Evolutionary conservation across 2,797 vertebrate species (phyloP).

Genomic region (Falco berigora): DNA sequence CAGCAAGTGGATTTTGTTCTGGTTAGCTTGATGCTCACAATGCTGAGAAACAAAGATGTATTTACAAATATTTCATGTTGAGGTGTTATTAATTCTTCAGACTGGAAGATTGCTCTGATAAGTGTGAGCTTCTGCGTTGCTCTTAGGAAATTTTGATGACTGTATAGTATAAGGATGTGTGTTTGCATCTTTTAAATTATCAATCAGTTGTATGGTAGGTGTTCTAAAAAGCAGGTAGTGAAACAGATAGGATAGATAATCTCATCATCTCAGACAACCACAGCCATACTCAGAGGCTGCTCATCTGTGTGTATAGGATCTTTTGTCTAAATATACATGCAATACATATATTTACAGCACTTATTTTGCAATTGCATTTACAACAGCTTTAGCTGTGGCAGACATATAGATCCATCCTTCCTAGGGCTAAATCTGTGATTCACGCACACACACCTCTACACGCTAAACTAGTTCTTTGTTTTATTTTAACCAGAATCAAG

Average conservation of each 20-base stretch:
- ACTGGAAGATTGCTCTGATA: neutral
- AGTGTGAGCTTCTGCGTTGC: neutral
- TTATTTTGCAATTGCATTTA: neutral
- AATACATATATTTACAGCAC: neutral
- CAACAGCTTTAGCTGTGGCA: neutral
- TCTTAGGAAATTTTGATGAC: neutral
- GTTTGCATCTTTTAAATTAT: neutral
- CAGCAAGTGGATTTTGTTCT: neutral
- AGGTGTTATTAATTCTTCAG: neutral
- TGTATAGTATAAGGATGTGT: neutral
- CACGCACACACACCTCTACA: neutral
- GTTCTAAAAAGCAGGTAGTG: neutral
- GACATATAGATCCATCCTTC: neutral
- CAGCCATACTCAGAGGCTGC: neutral
- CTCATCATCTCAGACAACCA: neutral
- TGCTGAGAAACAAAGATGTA: neutral
- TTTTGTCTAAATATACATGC: neutral
- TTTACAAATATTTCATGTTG: neutral
- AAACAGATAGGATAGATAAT: neutral
- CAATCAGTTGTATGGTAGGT: neutral
- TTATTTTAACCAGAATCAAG: neutral
- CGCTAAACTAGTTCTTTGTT: neutral
- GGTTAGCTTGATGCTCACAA: neutral
- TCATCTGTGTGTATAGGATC: neutral
- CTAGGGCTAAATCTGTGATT: neutral